Evolutionary conservation across 1,140 invertebrate species (phyloP).

Genomic region (Probaryconus sp.): DNA sequence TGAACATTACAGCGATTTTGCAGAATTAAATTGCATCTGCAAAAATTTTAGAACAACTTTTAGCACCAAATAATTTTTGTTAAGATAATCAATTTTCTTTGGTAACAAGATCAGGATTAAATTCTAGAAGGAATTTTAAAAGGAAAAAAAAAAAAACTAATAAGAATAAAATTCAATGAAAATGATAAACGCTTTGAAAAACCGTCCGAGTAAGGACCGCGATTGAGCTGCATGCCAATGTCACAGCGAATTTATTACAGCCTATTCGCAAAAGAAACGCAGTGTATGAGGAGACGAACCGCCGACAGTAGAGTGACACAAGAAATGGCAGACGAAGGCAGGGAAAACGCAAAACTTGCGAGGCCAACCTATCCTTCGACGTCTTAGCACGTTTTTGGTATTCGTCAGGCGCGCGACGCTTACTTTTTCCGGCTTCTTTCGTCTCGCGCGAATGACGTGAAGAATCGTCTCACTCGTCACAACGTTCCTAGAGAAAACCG

Average conservation of each 20-base stretch:
- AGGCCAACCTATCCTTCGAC: slow-evolving; percentile 14
- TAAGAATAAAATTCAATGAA: slow-evolving; percentile 36
- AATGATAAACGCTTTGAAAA: slow-evolving; percentile 35
- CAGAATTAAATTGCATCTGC: too few relatives aligned
- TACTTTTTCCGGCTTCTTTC: slow-evolving; percentile 68
- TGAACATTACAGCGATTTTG: too few relatives aligned
- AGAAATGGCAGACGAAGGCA: slow-evolving; percentile 53
- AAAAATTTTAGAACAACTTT: too few relatives aligned
- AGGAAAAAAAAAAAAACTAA: too few relatives aligned
- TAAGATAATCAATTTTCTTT: too few relatives aligned
- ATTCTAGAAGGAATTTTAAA: too few relatives aligned
- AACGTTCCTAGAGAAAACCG: slow-evolving; percentile 59
- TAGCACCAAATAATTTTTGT: too few relatives aligned
- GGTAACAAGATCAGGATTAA: too few relatives aligned
- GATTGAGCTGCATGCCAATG: slow-evolving; percentile 62
- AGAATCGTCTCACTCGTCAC: slow-evolving; percentile 74
- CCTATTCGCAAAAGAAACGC: slow-evolving; percentile 38
- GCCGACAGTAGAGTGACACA: slow-evolving; percentile 52
- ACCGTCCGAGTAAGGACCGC: slow-evolving; percentile 30
- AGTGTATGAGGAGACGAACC: slow-evolving; percentile 54
- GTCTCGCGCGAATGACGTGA: slow-evolving; percentile 66
- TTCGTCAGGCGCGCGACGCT: slow-evolving; percentile 67
- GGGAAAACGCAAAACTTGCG: slow-evolving; percentile 59
- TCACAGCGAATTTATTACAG: slow-evolving; percentile 62
- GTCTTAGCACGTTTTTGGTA: slow-evolving; percentile 63